Conservation (phyloP, 2,888 invertebrate species). For the Melipona beecheii region DNA sequence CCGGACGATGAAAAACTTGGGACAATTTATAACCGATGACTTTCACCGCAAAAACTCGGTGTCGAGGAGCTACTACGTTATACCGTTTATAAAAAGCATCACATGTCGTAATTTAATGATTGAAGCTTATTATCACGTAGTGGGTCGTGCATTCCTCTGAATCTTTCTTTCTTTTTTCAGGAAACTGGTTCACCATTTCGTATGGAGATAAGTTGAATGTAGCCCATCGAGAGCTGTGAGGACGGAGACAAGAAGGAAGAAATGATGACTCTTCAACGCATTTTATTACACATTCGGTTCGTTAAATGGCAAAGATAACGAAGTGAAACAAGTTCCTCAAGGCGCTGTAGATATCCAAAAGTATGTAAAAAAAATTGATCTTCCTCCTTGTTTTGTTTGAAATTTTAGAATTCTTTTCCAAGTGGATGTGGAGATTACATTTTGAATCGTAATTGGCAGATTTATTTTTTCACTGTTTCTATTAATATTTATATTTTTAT, state of each 20-base stretch:
- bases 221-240: background rate
- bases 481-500: background rate
- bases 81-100: background rate
- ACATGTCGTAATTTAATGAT: constrained; percentile 11
- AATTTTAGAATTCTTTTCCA: background rate
- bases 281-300: constrained; percentile 16
- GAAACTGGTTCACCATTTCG: constrained; percentile 40
- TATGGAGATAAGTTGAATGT: background rate
- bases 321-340: background rate
- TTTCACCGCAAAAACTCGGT: constrained; percentile 17
- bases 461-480: background rate
- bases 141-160: constrained; percentile 43
- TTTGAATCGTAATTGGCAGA: background rate
- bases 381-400: too few relatives aligned
- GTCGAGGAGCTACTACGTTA: background rate
- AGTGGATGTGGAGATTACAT: background rate
- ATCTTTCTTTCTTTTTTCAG: constrained; percentile 7
- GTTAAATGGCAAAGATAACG: background rate
- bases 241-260: background rate
- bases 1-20: constrained; percentile 7
- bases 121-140: constrained; percentile 27
- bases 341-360: background rate
- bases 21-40: constrained; percentile 33
- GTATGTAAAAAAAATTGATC: background rate
- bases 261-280: background rate